These are phyloP conservation scores for Motacilla alba DNA, from an alignment of 2,113 vertebrate species.

Conservation along the genomic window DNA sequence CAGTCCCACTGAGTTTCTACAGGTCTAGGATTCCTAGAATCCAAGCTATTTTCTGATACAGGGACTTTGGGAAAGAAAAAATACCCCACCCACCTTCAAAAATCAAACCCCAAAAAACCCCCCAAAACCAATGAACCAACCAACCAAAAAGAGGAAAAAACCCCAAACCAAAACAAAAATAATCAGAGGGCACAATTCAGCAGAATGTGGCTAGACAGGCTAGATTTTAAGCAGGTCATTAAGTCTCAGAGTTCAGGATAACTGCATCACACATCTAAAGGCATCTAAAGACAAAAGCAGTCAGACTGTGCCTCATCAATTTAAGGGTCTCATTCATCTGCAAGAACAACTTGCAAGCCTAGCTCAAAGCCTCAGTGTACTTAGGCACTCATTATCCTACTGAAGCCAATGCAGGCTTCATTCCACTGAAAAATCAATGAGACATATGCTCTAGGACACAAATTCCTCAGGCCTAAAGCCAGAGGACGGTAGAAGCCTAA, in stretches of 20 bases:
- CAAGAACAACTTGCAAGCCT: not conserved
- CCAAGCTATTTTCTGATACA: not conserved
- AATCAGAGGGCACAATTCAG: not conserved
- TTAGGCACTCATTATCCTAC: not conserved
- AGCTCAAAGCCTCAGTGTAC: not conserved
- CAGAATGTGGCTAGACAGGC: not conserved
- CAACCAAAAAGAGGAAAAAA: not conserved
- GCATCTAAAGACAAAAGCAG: not conserved
- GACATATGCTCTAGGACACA: not conserved
- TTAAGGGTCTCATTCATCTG: not conserved
- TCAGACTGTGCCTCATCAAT: not conserved
- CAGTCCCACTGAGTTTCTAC: not conserved
- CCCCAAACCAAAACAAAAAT: not conserved
- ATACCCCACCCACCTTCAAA: not conserved
- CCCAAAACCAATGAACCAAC: not conserved
- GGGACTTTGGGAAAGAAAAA: not conserved
- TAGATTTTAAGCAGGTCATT: not conserved
- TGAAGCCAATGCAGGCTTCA: not conserved
- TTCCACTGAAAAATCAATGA: slow-evolving; percentile 18
- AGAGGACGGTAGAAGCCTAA: not conserved
- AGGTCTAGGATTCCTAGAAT: not conserved
- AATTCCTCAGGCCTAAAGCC: not conserved
- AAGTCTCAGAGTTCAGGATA: not conserved
- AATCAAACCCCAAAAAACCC: not conserved
- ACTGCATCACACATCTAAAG: not conserved